These are phyloP conservation scores for Rhagium mordax DNA, from an alignment of 2,888 invertebrate species.

Conservation along the genomic window DNA sequence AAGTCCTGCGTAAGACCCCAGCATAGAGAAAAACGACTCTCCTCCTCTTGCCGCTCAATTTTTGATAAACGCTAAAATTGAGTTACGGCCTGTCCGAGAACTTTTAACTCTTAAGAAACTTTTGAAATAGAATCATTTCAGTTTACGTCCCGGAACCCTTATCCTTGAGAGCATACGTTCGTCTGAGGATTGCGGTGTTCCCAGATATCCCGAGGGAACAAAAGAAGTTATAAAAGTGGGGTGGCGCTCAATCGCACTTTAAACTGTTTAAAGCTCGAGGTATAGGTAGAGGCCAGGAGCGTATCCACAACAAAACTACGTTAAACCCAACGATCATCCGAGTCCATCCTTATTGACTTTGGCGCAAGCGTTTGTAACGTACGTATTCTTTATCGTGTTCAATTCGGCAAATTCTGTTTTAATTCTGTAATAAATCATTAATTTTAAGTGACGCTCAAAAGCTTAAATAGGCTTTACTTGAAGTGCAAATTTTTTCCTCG, in stretches of 20 bases:
- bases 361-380: too few species aligned
- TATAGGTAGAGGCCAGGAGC: constrained; percentile 26
- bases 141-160: constrained; percentile 37
- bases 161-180: constrained; percentile 44
- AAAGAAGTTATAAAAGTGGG: constrained; percentile 52
- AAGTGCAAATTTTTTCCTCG: too few species aligned
- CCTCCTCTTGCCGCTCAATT: too few species aligned
- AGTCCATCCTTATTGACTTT: too few species aligned
- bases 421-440: too few species aligned
- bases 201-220: constrained; percentile 49
- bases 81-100: background rate
- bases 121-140: constrained; percentile 26
- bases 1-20: constrained; percentile 5
- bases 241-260: constrained; percentile 58
- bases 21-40: too few species aligned
- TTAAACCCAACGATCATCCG: too few species aligned
- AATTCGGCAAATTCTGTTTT: too few species aligned
- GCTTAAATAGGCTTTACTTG: too few species aligned
- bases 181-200: constrained; percentile 46
- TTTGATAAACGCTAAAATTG: background rate
- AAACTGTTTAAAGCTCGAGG: constrained; percentile 54
- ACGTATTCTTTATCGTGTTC: too few species aligned
- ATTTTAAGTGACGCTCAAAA: too few species aligned
- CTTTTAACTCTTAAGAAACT: constrained; percentile 6
- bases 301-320: background rate